phyloP scores from a whole-genome alignment of 1,140 invertebrate genomes.

The Pentalonia nigronervosa region DNA sequence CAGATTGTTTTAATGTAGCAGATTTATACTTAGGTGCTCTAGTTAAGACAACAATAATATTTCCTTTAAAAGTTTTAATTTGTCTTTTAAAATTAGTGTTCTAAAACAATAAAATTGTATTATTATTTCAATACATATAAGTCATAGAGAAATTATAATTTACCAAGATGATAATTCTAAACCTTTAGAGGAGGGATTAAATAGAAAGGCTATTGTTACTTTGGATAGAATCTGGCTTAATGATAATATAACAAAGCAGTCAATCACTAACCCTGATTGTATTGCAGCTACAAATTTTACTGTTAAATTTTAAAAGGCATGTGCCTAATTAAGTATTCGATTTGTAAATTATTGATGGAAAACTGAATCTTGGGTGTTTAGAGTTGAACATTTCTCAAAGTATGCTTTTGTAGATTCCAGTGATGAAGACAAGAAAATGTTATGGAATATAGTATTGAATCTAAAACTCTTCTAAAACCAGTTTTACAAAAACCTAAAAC shows the following conservation, averaged over 20 bases:
- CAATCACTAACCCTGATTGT: conserved; percentile 82
- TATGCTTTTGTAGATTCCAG: conserved; percentile 92
- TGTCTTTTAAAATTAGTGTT: neutral
- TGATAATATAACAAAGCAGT: conserved; percentile 81
- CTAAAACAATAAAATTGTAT: neutral
- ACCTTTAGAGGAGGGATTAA: conserved; percentile 86
- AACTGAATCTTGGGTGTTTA: conserved; percentile 94
- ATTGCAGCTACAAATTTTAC: conserved; percentile 86
- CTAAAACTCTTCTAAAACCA: conserved; percentile 64
- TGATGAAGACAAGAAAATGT: conserved; percentile 73
- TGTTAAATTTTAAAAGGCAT: conserved; percentile 82
- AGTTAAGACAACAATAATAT: neutral
- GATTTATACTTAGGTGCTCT: conserved; percentile 67
- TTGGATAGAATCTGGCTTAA: conserved; percentile 93
- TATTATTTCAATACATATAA: conserved; percentile 71
- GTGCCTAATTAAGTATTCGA: conserved; percentile 83
- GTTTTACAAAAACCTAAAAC: conserved; percentile 33
- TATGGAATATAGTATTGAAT: conserved; percentile 62
- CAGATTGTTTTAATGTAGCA: conserved; percentile 85
- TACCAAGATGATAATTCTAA: conserved; percentile 71
- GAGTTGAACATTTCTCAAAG: conserved; percentile 96
- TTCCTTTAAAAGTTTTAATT: neutral
- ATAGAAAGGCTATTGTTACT: conserved; percentile 90
- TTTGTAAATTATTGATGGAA: conserved; percentile 95
- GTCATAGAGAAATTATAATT: conserved; percentile 77